Percentiles rank a stretch among this genome's conserved stretches.
Conservation (phyloP, 2,113 vertebrate genomes). For the Daphoenositta chrysoptera region DNA sequence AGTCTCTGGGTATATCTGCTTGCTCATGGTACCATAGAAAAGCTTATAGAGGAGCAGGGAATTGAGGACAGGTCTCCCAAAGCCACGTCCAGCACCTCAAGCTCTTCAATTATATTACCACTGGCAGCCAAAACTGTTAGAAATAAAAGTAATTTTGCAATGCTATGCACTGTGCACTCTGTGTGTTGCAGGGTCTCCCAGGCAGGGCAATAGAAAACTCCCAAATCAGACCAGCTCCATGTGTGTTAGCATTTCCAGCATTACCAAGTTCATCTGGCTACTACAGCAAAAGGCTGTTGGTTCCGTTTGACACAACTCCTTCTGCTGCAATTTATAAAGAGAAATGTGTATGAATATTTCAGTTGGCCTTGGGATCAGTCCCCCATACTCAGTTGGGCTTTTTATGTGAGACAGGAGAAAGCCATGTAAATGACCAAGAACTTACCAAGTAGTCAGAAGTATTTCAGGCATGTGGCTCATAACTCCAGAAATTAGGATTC, state of each 20-base stretch:
- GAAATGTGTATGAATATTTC: background rate
- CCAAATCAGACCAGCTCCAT: background rate
- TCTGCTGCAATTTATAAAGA: background rate
- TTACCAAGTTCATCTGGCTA: background rate
- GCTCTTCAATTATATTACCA: background rate
- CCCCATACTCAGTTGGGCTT: background rate
- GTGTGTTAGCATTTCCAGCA: background rate
- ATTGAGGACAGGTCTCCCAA: background rate
- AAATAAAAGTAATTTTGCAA: background rate
- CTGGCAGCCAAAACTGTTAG: background rate
- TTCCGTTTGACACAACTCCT: background rate
- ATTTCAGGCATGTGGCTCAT: background rate
- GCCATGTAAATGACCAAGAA: background rate
- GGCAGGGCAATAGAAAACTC: background rate
- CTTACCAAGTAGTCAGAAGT: background rate
- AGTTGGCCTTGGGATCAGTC: background rate
- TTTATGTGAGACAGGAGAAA: background rate
- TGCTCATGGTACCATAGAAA: background rate
- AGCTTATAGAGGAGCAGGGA: background rate
- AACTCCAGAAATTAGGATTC: background rate
- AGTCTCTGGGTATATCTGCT: background rate
- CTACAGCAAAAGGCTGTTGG: background rate
- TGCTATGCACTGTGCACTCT: background rate
- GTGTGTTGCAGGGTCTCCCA: background rate
- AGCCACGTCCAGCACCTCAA: background rate